Conservation (phyloP, 1,140 invertebrate species). For the Trichoplusia ni region DNA sequence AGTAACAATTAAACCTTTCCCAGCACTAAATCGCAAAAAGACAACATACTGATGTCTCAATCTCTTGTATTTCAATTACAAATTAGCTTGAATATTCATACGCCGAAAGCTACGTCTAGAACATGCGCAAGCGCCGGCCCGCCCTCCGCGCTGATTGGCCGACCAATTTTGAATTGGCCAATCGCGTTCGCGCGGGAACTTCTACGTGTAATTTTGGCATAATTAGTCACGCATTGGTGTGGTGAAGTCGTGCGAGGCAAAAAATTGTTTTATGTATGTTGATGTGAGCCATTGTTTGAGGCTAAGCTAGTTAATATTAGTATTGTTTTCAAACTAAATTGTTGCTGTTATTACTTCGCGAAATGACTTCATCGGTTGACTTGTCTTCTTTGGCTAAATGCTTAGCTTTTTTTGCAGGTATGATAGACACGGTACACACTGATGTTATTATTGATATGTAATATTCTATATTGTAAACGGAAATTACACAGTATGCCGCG, state of each 20-base stretch:
- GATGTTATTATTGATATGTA: too few species aligned
- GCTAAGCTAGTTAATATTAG: not conserved
- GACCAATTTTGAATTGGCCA: slow-evolving; percentile 61
- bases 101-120: slow-evolving; percentile 44
- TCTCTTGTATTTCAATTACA: slow-evolving; percentile 30
- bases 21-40: slow-evolving; percentile 19
- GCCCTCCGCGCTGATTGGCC: slow-evolving; percentile 69
- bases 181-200: slow-evolving; percentile 51
- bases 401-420: too few species aligned
- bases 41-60: slow-evolving; percentile 20
- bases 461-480: too few species aligned
- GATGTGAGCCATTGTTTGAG: slow-evolving; percentile 17
- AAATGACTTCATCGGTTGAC: too few species aligned
- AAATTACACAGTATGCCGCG: too few species aligned
- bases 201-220: slow-evolving; percentile 73
- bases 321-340: slow-evolving; percentile 14
- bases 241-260: slow-evolving; percentile 38
- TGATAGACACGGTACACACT: too few species aligned
- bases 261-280: slow-evolving; percentile 12
- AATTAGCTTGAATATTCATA: slow-evolving; percentile 62
- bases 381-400: too few species aligned
- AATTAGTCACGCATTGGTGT: slow-evolving; percentile 75
- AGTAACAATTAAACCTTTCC: slow-evolving; percentile 18
- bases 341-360: slow-evolving; percentile 1
- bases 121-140: slow-evolving; percentile 69